Conservation (phyloP, 2,888 invertebrate genomes). For the Himalopsyche anomala region DNA sequence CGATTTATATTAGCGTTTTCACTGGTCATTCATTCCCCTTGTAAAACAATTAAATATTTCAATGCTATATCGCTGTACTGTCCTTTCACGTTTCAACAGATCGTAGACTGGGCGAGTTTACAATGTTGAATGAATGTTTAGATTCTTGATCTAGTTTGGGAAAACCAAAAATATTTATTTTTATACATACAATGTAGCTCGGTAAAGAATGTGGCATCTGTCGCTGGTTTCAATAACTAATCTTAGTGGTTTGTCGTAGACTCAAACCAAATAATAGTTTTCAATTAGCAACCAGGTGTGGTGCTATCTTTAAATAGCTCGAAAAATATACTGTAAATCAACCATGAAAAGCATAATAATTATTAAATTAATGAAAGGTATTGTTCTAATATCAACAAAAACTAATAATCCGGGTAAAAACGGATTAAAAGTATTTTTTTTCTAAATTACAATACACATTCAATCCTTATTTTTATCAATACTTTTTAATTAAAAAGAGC, state of each 20-base stretch:
- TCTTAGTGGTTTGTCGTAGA: not conserved
- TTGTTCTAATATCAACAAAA: too few species aligned
- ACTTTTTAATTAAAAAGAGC: too few species aligned
- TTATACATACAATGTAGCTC: not conserved
- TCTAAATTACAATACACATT: too few species aligned
- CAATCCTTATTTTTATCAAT: too few species aligned
- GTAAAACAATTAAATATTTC: slow-evolving; percentile 21
- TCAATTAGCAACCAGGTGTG: not conserved
- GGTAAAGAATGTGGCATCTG: not conserved
- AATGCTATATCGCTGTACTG: slow-evolving; percentile 12
- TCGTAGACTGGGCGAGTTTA: slow-evolving; percentile 2
- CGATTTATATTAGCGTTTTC: not conserved
- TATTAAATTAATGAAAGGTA: not conserved
- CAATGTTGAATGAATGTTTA: slow-evolving; percentile 34
- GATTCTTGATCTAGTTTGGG: not conserved
- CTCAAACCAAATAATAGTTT: not conserved
- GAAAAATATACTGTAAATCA: not conserved
- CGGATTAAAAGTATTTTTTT: too few species aligned
- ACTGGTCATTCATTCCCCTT: slow-evolving; percentile 9
- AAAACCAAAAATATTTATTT: slow-evolving; percentile 11
- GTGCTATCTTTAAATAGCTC: not conserved
- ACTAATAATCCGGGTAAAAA: too few species aligned
- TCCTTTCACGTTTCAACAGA: slow-evolving; percentile 34
- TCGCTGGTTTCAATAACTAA: not conserved
- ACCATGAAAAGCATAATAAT: not conserved